Conservation (phyloP, 2,797 vertebrate species). For the Chrosomus eos region DNA sequence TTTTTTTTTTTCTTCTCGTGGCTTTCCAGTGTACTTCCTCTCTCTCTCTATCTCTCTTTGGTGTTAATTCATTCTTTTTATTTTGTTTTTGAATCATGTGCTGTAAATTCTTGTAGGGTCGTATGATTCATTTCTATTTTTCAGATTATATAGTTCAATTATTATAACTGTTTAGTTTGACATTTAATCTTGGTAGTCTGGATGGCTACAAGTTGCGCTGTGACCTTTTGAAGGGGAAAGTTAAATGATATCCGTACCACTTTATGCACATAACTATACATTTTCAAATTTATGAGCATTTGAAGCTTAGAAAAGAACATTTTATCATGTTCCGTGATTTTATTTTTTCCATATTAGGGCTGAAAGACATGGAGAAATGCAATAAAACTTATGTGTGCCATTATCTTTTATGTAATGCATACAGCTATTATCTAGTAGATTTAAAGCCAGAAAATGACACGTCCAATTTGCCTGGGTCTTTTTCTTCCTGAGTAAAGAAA, state of each 20-base stretch:
- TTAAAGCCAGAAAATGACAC: neutral
- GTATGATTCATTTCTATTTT: neutral
- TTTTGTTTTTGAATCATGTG: conserved; percentile 22
- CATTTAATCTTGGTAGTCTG: neutral
- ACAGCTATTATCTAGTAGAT: no score
- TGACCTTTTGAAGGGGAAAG: conserved; percentile 19
- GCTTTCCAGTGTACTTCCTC: conserved; percentile 27
- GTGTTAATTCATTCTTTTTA: conserved; percentile 34
- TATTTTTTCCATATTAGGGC: neutral
- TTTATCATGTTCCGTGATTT: neutral
- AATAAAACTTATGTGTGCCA: no score
- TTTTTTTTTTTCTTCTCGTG: conserved; percentile 6
- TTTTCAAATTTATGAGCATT: neutral
- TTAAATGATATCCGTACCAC: neutral
- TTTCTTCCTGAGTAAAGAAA: neutral
- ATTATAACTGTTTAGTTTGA: neutral
- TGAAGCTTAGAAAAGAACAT: neutral
- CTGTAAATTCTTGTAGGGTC: conserved; percentile 19
- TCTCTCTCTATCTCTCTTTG: conserved; percentile 33
- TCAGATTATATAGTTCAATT: neutral
- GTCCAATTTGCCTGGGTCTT: neutral
- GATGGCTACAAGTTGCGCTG: neutral
- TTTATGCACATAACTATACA: neutral
- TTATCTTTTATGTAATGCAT: no score
- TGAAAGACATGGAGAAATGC: neutral